Conservation (phyloP, 2,113 vertebrate species). For the Mastomys natalensis region DNA sequence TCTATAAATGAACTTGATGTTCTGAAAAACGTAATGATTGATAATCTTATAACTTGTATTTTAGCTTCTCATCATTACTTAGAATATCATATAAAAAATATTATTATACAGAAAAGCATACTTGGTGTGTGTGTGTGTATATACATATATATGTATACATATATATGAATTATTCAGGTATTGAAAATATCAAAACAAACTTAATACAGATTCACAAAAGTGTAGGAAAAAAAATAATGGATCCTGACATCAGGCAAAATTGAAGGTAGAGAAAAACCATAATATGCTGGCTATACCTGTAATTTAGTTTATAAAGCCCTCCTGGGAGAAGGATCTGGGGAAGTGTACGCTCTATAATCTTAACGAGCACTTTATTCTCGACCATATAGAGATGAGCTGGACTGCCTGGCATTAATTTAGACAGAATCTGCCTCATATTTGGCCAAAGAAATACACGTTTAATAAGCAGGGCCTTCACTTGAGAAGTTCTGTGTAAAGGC, state of each 20-base stretch:
- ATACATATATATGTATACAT: background rate
- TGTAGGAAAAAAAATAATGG: background rate
- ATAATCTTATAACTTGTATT: slow-evolving; percentile 32
- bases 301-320: background rate
- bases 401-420: slow-evolving; percentile 28
- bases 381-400: background rate
- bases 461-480: slow-evolving; percentile 45
- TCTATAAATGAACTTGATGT: background rate
- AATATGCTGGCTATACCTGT: background rate
- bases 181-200: background rate
- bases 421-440: slow-evolving; percentile 3
- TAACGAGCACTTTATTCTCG: slow-evolving; percentile 54
- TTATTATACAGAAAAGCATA: background rate
- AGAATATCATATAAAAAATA: slow-evolving; percentile 47
- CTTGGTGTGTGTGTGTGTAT: background rate
- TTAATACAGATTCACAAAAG: background rate
- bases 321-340: background rate
- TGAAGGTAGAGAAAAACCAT: background rate
- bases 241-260: background rate
- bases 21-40: slow-evolving; percentile 17
- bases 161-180: background rate
- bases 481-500: slow-evolving; percentile 56
- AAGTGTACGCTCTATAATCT: background rate
- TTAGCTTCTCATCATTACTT: slow-evolving; percentile 33
- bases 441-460: slow-evolving; percentile 2